phyloP scores from a whole-genome alignment of 1,140 invertebrate genomes.

The Drosophila melanica region DNA sequence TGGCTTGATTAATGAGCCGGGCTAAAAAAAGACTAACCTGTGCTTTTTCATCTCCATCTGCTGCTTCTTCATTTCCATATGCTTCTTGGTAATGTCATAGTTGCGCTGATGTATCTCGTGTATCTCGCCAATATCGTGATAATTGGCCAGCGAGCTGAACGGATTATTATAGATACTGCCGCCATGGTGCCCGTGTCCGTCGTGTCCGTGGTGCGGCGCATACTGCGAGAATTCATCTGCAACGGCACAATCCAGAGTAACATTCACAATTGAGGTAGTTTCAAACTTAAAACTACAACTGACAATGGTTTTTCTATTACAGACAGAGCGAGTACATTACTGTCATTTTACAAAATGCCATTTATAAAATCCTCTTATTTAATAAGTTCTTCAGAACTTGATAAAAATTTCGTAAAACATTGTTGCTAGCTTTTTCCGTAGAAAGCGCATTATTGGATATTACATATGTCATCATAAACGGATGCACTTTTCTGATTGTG shows the following conservation, averaged over 20 bases:
- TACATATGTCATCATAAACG: too few relatives aligned
- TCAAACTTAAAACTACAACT: conserved; percentile 12
- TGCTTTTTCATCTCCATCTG: conserved; percentile 80
- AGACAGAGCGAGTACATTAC: too few relatives aligned
- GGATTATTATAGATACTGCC: conserved; percentile 78
- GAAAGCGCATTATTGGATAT: too few relatives aligned
- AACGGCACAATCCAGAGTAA: conserved; percentile 27
- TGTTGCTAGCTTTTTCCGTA: too few relatives aligned
- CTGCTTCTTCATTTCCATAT: conserved; percentile 73
- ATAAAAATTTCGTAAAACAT: too few relatives aligned
- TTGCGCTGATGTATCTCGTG: conserved; percentile 81
- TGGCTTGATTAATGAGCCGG: conserved; percentile 52
- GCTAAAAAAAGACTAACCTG: conserved; percentile 57
- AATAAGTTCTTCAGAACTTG: background rate
- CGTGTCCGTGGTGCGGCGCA: conserved; percentile 70
- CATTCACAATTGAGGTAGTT: conserved; percentile 34
- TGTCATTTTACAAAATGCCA: too few relatives aligned
- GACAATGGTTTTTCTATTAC: background rate
- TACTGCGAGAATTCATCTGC: conserved; percentile 79
- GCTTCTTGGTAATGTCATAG: conserved; percentile 72
- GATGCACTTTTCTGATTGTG: too few relatives aligned
- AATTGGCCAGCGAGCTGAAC: conserved; percentile 76
- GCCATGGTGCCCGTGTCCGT: conserved; percentile 74
- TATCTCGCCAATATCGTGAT: conserved; percentile 74
- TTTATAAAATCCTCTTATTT: background rate